Evolutionary conservation across 2,113 vertebrate species (phyloP).

Genomic region (Anarrhichthys ocellatus): DNA sequence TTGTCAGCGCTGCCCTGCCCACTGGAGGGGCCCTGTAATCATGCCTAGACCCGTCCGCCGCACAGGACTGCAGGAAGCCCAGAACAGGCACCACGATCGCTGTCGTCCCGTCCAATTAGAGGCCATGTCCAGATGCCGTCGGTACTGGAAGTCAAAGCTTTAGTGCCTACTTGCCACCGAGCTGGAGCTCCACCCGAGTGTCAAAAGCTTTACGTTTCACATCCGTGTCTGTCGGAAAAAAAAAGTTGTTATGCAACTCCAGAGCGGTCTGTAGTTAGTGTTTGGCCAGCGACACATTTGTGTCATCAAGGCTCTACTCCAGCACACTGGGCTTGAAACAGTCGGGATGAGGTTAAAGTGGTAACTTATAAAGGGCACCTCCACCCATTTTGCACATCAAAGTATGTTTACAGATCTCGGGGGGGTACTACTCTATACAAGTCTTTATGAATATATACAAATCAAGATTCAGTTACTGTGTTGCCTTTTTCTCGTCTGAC

Average conservation of each 20-base stretch:
- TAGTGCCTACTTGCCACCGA: slow-evolving; percentile 3
- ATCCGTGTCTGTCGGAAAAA: slow-evolving; percentile 16
- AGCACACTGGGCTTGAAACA: slow-evolving; percentile 6
- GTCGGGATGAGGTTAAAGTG: slow-evolving; percentile 22
- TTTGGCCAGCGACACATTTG: slow-evolving; percentile 30
- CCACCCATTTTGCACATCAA: slow-evolving; percentile 17
- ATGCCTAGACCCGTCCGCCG: slow-evolving; percentile 49
- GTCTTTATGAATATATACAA: too few relatives aligned
- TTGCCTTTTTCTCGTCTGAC: too few relatives aligned
- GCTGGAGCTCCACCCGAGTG: slow-evolving; percentile 44
- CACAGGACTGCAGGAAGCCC: slow-evolving; percentile 32
- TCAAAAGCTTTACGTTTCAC: slow-evolving; percentile 8
- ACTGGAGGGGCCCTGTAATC: slow-evolving; percentile 74
- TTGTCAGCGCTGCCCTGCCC: slow-evolving; percentile 53
- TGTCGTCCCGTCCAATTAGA: slow-evolving; percentile 21
- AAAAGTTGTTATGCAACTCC: slow-evolving; percentile 35
- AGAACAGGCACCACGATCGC: slow-evolving; percentile 6
- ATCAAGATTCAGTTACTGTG: background rate
- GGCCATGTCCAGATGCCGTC: slow-evolving; percentile 47
- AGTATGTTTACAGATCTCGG: slow-evolving; percentile 18
- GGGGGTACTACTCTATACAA: background rate
- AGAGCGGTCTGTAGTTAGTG: slow-evolving; percentile 46
- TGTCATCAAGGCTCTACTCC: slow-evolving; percentile 33
- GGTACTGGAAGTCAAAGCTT: slow-evolving; percentile 36
- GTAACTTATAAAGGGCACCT: slow-evolving; percentile 23